A percentile compares a stretch with the other conserved stretches of the same genome.
phyloP scores from a whole-genome alignment of 1,140 invertebrate species.

The Anastrepha ludens region DNA sequence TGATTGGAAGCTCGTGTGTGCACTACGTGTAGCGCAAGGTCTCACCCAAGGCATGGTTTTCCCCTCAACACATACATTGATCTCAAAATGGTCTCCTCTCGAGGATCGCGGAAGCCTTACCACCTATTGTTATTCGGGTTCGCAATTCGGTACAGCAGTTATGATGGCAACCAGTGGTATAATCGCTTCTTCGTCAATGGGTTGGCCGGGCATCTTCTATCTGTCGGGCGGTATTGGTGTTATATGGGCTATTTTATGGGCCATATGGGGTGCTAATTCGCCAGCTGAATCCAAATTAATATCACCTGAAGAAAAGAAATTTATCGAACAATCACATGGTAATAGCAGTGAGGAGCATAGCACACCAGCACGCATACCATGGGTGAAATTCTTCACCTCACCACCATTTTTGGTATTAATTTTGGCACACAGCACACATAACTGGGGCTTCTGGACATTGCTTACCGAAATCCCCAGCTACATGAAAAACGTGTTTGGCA shows the following conservation, averaged over 20 bases:
- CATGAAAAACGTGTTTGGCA: slow-evolving; percentile 86
- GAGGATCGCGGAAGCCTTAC: slow-evolving; percentile 78
- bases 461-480: slow-evolving; percentile 94
- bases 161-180: slow-evolving; percentile 81
- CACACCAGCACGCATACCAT: slow-evolving; percentile 74
- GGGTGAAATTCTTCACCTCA: slow-evolving; percentile 85
- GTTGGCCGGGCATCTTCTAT: slow-evolving; percentile 89
- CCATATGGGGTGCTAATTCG: slow-evolving; percentile 79
- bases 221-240: slow-evolving; percentile 81
- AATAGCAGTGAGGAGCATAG: not conserved
- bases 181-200: slow-evolving; percentile 79
- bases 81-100: slow-evolving; percentile 75
- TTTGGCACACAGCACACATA: slow-evolving; percentile 89
- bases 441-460: slow-evolving; percentile 96
- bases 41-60: slow-evolving; percentile 87
- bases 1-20: slow-evolving; percentile 79
- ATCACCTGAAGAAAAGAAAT: slow-evolving; percentile 77
- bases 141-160: slow-evolving; percentile 85
- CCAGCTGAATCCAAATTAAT: slow-evolving; percentile 80
- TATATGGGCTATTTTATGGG: slow-evolving; percentile 79
- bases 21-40: slow-evolving; percentile 84
- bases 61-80: slow-evolving; percentile 83
- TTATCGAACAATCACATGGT: slow-evolving; percentile 76
- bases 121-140: slow-evolving; percentile 80
- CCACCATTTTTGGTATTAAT: slow-evolving; percentile 89